These are phyloP conservation scores for Drosophila nebulosa DNA, from an alignment of 1,140 invertebrate genomes.

Conservation along the genomic window DNA sequence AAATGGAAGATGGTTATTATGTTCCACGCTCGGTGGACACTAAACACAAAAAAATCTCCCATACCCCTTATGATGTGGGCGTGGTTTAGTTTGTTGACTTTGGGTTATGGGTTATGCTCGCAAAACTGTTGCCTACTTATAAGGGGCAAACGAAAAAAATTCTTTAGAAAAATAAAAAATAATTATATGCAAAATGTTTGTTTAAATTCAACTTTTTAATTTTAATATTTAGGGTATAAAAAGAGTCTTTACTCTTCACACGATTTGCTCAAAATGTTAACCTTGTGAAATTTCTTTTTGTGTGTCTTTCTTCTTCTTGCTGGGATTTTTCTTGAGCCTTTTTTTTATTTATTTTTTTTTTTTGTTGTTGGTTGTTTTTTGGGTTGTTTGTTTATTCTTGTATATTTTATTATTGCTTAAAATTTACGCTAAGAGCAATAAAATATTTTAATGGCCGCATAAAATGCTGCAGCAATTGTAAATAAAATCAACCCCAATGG, in stretches of 20 bases:
- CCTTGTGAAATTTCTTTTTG: background rate
- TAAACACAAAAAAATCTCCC: background rate
- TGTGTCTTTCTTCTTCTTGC: slow-evolving; percentile 16
- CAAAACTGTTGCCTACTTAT: background rate
- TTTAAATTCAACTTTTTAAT: too few species aligned
- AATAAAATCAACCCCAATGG: slow-evolving; percentile 58
- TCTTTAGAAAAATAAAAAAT: background rate
- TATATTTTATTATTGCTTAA: slow-evolving; percentile 74
- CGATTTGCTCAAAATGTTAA: background rate
- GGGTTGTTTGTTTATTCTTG: slow-evolving; percentile 6
- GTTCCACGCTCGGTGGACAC: background rate
- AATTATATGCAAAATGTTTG: too few species aligned
- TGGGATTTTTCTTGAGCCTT: slow-evolving; percentile 9
- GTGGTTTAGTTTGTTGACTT: background rate
- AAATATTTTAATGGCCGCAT: slow-evolving; percentile 79
- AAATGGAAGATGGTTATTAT: background rate
- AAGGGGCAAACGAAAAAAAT: background rate
- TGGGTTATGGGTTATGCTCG: background rate
- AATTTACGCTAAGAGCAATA: slow-evolving; percentile 77
- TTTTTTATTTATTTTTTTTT: too few species aligned
- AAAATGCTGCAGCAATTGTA: slow-evolving; percentile 79
- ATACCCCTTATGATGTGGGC: background rate
- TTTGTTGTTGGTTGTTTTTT: too few species aligned
- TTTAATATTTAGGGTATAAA: background rate
- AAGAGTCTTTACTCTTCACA: background rate